Evolutionary conservation across 2,797 vertebrate genomes (phyloP).

Genomic region (Pseudochaenichthys georgianus): DNA sequence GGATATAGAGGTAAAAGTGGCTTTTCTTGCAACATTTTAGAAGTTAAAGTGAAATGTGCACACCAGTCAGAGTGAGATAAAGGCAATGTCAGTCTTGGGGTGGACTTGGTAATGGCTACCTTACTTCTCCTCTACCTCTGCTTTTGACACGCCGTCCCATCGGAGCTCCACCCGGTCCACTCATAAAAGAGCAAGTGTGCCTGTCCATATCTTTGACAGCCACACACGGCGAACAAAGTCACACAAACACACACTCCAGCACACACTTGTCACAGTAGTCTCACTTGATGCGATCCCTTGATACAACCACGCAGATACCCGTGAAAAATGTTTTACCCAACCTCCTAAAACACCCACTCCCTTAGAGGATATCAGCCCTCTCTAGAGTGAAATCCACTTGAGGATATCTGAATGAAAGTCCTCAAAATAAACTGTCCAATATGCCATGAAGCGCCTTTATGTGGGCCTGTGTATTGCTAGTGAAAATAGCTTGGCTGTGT

Average conservation of each 20-base stretch:
- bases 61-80: not conserved
- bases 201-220: constrained; percentile 69
- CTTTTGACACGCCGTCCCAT: constrained; percentile 54
- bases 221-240: constrained; percentile 42
- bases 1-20: not conserved
- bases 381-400: constrained; percentile 50
- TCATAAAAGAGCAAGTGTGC: constrained; percentile 68
- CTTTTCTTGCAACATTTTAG: constrained; percentile 9
- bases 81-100: not conserved
- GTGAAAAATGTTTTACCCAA: constrained; percentile 39
- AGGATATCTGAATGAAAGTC: constrained; percentile 50
- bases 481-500: constrained; percentile 48
- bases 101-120: constrained; percentile 6
- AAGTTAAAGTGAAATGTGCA: constrained; percentile 9
- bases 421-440: constrained; percentile 54
- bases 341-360: constrained; percentile 26
- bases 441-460: constrained; percentile 44
- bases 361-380: constrained; percentile 35
- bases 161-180: constrained; percentile 49
- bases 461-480: constrained; percentile 18
- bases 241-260: constrained; percentile 33
- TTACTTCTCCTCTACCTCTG: not conserved
- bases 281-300: constrained; percentile 56
- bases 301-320: constrained; percentile 36
- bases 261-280: constrained; percentile 51